Evolutionary conservation across 2,888 invertebrate species (phyloP).

Genomic region (Polydrusus cervinus): DNA sequence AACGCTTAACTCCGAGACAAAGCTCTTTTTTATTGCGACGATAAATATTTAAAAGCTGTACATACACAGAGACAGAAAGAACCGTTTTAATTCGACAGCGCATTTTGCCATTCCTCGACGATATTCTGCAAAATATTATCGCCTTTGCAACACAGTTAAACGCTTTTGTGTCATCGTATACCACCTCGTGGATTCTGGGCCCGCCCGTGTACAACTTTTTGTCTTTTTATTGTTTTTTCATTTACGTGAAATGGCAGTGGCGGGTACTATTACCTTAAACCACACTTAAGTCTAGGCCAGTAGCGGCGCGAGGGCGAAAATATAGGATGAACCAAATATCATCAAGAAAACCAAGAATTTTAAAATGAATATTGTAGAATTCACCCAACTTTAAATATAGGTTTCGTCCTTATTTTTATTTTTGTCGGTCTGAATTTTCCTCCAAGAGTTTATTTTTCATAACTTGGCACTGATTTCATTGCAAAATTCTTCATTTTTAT

Average conservation of each 20-base stretch:
- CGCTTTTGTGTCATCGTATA: slow-evolving; percentile 54
- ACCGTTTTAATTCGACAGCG: slow-evolving; percentile 57
- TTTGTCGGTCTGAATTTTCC: too few relatives aligned
- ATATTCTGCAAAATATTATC: slow-evolving; percentile 58
- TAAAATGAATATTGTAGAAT: too few relatives aligned
- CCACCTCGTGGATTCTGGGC: slow-evolving; percentile 41
- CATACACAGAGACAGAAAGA: slow-evolving; percentile 30
- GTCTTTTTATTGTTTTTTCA: slow-evolving; percentile 39
- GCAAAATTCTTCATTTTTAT: too few relatives aligned
- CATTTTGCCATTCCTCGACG: slow-evolving; percentile 52
- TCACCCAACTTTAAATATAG: too few relatives aligned
- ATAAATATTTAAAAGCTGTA: slow-evolving; percentile 58
- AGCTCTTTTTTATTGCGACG: slow-evolving; percentile 57
- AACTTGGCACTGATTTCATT: too few relatives aligned
- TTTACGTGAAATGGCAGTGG: slow-evolving; percentile 40
- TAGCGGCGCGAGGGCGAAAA: too few relatives aligned
- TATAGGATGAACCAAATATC: too few relatives aligned
- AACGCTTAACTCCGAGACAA: slow-evolving; percentile 54
- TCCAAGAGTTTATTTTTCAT: too few relatives aligned
- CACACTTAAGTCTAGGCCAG: too few relatives aligned
- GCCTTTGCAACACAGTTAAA: slow-evolving; percentile 58
- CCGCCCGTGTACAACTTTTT: slow-evolving; percentile 44
- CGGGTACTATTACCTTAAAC: too few relatives aligned
- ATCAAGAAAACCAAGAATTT: too few relatives aligned
- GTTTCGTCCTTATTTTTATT: too few relatives aligned